phyloP scores from a whole-genome alignment of 1,140 invertebrate genomes.

The Episyrphus balteatus region DNA sequence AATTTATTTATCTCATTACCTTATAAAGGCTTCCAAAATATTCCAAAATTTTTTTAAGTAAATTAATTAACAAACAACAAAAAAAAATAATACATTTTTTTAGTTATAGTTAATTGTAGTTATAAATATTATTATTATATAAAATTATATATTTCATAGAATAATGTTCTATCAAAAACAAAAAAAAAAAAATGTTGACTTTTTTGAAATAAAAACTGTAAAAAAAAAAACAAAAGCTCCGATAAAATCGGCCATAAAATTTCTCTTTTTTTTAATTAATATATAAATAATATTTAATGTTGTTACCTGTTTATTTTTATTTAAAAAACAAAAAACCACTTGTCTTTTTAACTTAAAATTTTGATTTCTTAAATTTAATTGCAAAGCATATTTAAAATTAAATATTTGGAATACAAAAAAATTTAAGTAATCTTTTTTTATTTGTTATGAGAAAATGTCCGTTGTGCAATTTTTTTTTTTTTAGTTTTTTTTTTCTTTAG shows the following conservation, averaged over 20 bases:
- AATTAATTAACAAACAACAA: too few species aligned
- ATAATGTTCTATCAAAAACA: not conserved
- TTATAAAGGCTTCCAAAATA: slow-evolving; percentile 17
- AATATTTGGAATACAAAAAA: not conserved
- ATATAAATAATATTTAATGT: not conserved
- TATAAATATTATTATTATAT: not conserved
- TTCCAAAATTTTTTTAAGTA: slow-evolving; percentile 18
- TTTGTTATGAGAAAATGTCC: not conserved
- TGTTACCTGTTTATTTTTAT: not conserved
- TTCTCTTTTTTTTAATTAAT: not conserved
- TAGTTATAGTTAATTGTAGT: too few species aligned
- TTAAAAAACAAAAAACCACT: not conserved
- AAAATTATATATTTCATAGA: not conserved
- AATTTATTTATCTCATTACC: not conserved
- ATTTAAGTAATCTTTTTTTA: not conserved
- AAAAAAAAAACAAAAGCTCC: not conserved
- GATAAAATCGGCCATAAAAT: not conserved
- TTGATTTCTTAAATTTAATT: not conserved
- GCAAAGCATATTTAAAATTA: not conserved
- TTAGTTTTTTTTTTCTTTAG: not conserved
- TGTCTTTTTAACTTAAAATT: too few species aligned
- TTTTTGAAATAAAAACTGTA: too few species aligned
- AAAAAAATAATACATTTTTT: too few species aligned
- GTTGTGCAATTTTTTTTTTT: not conserved
- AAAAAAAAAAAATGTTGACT: not conserved